phyloP scores from a whole-genome alignment of 1,140 invertebrate species.

The Trichoplusia ni region DNA sequence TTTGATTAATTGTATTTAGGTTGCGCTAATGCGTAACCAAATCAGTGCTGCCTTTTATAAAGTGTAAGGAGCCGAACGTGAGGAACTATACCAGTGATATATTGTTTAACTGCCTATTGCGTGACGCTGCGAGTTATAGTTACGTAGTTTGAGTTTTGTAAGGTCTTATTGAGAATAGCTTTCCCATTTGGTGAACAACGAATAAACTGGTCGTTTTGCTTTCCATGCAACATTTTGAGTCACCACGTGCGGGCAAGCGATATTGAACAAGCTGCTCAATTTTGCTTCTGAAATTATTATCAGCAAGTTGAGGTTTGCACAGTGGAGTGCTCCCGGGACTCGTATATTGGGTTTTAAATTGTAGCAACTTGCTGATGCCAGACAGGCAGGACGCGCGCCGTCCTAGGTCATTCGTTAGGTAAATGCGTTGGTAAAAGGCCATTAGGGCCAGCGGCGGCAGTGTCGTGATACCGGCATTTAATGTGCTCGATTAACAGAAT shows the following conservation, averaged over 20 bases:
- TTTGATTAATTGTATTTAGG: no score
- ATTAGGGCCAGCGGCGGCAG: slow-evolving; percentile 33
- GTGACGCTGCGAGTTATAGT: no score
- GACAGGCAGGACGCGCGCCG: not conserved
- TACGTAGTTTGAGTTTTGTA: no score
- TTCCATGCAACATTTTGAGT: not conserved
- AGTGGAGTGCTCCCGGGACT: slow-evolving; percentile 5
- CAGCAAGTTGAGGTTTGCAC: not conserved
- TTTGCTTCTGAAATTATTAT: slow-evolving; percentile 2
- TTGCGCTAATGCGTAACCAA: no score
- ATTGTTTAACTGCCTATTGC: no score
- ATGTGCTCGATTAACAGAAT: slow-evolving; percentile 46
- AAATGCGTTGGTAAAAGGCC: slow-evolving; percentile 30
- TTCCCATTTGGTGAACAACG: no score
- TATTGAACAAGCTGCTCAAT: not conserved
- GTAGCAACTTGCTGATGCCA: slow-evolving; percentile 11
- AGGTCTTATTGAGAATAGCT: no score
- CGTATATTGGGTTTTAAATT: slow-evolving; percentile 23
- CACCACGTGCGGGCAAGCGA: not conserved
- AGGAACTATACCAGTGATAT: no score
- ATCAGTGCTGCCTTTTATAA: no score
- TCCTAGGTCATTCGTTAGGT: slow-evolving; percentile 28
- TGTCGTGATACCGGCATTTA: slow-evolving; percentile 39
- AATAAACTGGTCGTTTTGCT: not conserved
- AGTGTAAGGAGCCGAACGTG: no score